Percentiles rank a stretch among this genome's conserved stretches.
Conservation (phyloP, 2,888 invertebrate species). For the Dryocosmus kuriphilus region DNA sequence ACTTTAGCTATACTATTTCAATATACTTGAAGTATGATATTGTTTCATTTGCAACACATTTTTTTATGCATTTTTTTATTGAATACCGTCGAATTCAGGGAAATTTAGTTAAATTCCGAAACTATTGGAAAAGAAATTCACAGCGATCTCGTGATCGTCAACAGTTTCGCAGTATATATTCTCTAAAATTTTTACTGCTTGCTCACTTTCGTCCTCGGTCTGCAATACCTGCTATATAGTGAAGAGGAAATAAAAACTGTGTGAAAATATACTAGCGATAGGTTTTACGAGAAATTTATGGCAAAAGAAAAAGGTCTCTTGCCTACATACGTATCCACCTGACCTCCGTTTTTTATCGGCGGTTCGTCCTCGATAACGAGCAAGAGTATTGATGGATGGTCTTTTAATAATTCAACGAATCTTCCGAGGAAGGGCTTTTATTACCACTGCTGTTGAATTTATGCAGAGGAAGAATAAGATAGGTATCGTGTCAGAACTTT, state of each 20-base stretch:
- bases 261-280: not conserved
- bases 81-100: no score
- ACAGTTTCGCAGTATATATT: no score
- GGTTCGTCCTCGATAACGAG: constrained; percentile 6
- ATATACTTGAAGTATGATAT: no score
- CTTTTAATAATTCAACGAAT: constrained; percentile 41
- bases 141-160: no score
- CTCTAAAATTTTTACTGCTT: no score
- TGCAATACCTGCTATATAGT: no score
- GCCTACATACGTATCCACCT: not conserved
- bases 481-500: constrained; percentile 45
- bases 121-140: no score
- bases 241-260: not conserved
- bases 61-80: no score
- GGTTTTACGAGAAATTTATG: not conserved
- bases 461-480: constrained; percentile 40
- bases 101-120: no score
- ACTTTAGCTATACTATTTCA: no score
- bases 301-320: constrained; percentile 15
- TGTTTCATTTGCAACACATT: no score
- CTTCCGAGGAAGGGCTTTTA: constrained; percentile 30
- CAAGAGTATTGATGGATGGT: constrained; percentile 29
- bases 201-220: no score
- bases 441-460: constrained; percentile 22
- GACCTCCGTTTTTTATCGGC: constrained; percentile 18